Evolutionary conservation across 2,888 invertebrate genomes (phyloP).

Genomic region (Erebia epiphron): DNA sequence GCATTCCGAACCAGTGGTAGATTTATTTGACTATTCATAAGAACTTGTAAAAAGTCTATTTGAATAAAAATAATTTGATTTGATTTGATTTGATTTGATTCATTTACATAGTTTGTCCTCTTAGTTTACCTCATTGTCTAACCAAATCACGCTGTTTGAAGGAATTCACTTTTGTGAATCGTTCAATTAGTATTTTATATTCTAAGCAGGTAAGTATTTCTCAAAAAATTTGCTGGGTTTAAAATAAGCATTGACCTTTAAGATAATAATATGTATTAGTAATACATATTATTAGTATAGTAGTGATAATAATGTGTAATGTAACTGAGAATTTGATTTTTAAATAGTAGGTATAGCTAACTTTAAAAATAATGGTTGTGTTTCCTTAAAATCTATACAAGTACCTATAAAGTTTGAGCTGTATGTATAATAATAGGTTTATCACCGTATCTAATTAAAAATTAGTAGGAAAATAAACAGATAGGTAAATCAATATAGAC

Average conservation of each 20-base stretch:
- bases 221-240: neutral
- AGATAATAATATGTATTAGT: neutral
- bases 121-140: neutral
- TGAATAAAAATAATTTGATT: no score
- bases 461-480: no score
- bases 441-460: neutral
- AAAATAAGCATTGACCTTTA: conserved; percentile 9
- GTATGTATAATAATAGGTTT: neutral
- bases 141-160: neutral
- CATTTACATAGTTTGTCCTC: neutral
- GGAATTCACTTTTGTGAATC: conserved; percentile 1
- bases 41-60: no score
- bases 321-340: neutral
- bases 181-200: neutral
- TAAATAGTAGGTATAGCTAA: neutral
- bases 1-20: no score
- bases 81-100: no score
- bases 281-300: no score
- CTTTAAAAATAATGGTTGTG: neutral
- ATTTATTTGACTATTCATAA: no score
- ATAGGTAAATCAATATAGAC: no score
- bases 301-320: no score
- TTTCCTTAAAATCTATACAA: neutral
- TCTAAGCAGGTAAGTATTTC: neutral
- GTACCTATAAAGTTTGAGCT: neutral